phyloP scores from a whole-genome alignment of 2,797 vertebrate species.

The Cirrhinus molitorella region DNA sequence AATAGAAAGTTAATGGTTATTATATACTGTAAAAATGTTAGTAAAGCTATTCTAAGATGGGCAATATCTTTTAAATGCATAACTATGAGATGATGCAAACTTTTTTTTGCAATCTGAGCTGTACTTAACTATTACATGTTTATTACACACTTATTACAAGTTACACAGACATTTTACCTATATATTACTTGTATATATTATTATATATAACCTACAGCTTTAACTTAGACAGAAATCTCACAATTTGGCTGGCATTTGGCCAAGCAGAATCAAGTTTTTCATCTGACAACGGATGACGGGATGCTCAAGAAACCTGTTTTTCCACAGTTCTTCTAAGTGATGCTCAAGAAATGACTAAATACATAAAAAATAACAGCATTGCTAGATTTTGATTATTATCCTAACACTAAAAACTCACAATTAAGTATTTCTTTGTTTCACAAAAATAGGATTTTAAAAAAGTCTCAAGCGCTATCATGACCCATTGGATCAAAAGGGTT shows the following conservation, averaged over 20 bases:
- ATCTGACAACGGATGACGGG: not conserved
- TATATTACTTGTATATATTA: too few species aligned
- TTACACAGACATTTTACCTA: not conserved
- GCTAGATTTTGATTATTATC: not conserved
- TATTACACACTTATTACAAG: not conserved
- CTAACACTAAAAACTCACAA: not conserved
- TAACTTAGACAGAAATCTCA: too few species aligned
- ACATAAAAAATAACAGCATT: not conserved
- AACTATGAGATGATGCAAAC: not conserved
- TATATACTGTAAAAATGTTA: not conserved
- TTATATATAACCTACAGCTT: too few species aligned
- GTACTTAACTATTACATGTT: not conserved
- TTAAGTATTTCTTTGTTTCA: not conserved
- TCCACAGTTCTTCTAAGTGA: too few species aligned
- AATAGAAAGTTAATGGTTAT: not conserved
- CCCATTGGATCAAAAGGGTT: not conserved
- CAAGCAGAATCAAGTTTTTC: too few species aligned
- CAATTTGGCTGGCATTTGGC: too few species aligned
- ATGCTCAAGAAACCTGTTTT: not conserved
- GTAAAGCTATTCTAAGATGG: not conserved
- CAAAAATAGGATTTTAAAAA: not conserved
- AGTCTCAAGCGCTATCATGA: not conserved
- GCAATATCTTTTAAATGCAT: not conserved
- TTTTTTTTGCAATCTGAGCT: not conserved
- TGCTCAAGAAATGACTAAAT: not conserved